Percentiles rank a stretch among this genome's conserved stretches.
Conservation (phyloP, 1,140 invertebrate species). For the Drosophila miranda region DNA sequence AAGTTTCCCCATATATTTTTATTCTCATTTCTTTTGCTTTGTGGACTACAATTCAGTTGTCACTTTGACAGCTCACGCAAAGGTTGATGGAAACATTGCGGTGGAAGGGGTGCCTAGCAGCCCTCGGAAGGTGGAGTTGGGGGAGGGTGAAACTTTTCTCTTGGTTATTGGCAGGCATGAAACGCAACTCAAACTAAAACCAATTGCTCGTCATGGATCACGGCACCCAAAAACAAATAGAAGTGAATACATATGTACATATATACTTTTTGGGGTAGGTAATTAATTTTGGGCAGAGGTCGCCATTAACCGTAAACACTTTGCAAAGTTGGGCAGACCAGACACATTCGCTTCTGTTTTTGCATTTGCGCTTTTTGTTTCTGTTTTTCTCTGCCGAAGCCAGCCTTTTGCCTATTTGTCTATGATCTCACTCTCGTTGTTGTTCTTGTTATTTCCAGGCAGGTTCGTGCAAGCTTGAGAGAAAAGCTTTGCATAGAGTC, state of each 20-base stretch:
- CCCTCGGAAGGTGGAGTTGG: not conserved
- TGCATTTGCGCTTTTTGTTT: no score
- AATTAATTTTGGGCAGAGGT: slow-evolving; percentile 11
- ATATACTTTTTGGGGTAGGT: slow-evolving; percentile 2
- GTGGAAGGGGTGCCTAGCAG: slow-evolving; percentile 6
- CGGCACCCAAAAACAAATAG: slow-evolving; percentile 24
- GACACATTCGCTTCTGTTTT: no score
- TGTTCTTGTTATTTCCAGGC: no score
- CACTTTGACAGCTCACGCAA: slow-evolving; percentile 78
- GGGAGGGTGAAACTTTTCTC: slow-evolving; percentile 10
- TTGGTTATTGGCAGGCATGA: slow-evolving; percentile 71
- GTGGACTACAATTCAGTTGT: slow-evolving; percentile 71
- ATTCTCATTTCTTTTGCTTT: slow-evolving; percentile 2
- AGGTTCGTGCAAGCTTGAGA: no score
- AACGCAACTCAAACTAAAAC: slow-evolving; percentile 53
- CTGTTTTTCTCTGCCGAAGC: no score
- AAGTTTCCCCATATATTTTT: slow-evolving; percentile 47
- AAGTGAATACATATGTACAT: no score
- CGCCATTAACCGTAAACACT: no score
- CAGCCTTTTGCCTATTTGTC: no score
- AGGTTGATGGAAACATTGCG: slow-evolving; percentile 57
- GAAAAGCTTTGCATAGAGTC: no score
- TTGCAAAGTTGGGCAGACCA: not conserved
- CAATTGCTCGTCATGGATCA: slow-evolving; percentile 47
- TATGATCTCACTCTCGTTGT: no score